Base-by-base conservation (phyloP, 2,113 vertebrate species). In the Ptilorrhoa leucosticta region DNA sequence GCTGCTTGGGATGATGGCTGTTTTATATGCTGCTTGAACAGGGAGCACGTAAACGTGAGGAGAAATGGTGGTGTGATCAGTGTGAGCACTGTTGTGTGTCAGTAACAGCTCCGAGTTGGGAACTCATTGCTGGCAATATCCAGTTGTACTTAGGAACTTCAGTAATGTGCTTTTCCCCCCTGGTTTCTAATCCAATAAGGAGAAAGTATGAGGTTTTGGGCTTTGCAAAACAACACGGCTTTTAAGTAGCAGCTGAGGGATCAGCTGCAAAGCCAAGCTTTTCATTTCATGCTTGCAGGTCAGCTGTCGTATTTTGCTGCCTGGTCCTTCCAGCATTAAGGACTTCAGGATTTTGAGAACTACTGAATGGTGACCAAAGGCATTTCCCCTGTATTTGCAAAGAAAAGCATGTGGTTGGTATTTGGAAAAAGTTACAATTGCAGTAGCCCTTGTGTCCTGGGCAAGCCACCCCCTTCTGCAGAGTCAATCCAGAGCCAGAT, bases 231-330 rank as follows among this genome's bases (percentile, higher is more conserved):
- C 84, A 90, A 61, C 50, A 73, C 1, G 26, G 87, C 50, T 86
- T 91, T 94, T 90, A 93, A 77, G 79, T 28, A 79, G 68, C 85
- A 94, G 87, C 91, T 94, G 94, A 89, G 35, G 79, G 47, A 84
- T 93, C 80, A 80, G 70, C 94, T 90, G 91, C 58, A 89, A 95
- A 93, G 69, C 91, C 57, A 83, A 89, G 87, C 87, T 90, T 95
- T 72, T 66, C 77, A 94, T 97, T 94, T 93, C 75, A 93, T 84
- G 93, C 83, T 94, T 68, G 20, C 65, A 66, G 85, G 69, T 94
- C 92, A 97, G 80, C 91, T 85, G 90, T 90, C 1, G 0, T 31
- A 7, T 91, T 83, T 77, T 45, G 13, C 31, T n/a, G 48, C n/a
- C 47, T 80, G 65, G 18, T 80, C 63, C 48, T 86, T 45, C 37